Evolutionary conservation across 2,113 vertebrate genomes (phyloP).

Genomic region (Harpagus bidentatus): DNA sequence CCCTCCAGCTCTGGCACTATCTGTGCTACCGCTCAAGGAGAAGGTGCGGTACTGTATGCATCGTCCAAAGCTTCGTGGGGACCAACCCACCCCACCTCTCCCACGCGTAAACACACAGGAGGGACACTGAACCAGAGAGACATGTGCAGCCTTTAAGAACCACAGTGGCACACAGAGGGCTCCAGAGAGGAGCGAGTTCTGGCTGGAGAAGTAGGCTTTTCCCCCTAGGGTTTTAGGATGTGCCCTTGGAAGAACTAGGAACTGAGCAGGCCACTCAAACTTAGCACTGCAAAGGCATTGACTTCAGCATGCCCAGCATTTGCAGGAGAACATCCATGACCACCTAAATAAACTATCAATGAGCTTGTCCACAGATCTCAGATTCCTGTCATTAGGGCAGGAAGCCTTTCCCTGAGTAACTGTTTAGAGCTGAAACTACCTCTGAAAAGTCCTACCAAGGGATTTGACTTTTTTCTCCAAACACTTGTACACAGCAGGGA

Average conservation of each 20-base stretch:
- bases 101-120: fast-evolving
- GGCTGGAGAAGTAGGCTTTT: neutral
- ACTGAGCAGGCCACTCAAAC: neutral
- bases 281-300: neutral
- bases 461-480: neutral
- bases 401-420: neutral
- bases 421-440: neutral
- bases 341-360: neutral
- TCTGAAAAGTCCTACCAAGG: neutral
- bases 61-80: neutral
- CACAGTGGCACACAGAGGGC: neutral
- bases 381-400: neutral
- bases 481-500: neutral
- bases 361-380: neutral
- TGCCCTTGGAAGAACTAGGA: neutral
- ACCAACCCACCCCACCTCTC: neutral
- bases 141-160: neutral
- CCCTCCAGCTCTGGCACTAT: neutral
- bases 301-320: neutral
- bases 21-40: neutral
- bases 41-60: neutral
- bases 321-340: neutral
- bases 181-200: neutral
- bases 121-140: neutral
- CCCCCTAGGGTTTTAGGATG: neutral